phyloP scores from a whole-genome alignment of 2,113 vertebrate species.

The Irena cyanogastra region DNA sequence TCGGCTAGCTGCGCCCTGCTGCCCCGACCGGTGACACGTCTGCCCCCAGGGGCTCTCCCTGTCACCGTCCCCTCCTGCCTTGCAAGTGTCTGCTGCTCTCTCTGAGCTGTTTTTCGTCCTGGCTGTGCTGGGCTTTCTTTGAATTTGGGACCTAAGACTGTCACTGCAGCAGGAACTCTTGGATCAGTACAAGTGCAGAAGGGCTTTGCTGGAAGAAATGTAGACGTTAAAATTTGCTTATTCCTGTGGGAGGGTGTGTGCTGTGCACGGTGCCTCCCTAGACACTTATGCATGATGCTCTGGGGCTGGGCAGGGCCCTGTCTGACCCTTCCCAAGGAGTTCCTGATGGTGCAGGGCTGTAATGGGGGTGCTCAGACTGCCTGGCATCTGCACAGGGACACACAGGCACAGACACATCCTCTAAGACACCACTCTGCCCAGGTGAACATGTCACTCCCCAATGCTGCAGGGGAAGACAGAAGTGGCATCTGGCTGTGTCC shows the following conservation, averaged over 20 bases:
- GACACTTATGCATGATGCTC: rapidly evolving
- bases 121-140: neutral
- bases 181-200: neutral
- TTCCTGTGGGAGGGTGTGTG: rapidly evolving
- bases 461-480: neutral
- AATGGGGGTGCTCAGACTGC: neutral
- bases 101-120: neutral
- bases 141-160: neutral
- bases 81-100: neutral
- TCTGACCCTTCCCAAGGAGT: neutral
- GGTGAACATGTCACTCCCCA: neutral
- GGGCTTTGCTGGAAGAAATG: rapidly evolving
- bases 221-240: neutral
- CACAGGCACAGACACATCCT: rapidly evolving
- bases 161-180: neutral
- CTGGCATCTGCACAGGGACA: too few relatives aligned
- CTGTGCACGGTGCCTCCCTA: rapidly evolving
- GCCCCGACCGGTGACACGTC: rapidly evolving
- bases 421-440: too few relatives aligned
- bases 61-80: rapidly evolving
- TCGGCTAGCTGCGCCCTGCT: rapidly evolving
- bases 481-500: neutral
- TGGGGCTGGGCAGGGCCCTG: neutral
- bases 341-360: too few relatives aligned
- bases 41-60: rapidly evolving